A percentile compares a stretch with the other conserved stretches of the same genome.
Conservation (phyloP, 2,888 invertebrate genomes). For the Thymelicus acteon region DNA sequence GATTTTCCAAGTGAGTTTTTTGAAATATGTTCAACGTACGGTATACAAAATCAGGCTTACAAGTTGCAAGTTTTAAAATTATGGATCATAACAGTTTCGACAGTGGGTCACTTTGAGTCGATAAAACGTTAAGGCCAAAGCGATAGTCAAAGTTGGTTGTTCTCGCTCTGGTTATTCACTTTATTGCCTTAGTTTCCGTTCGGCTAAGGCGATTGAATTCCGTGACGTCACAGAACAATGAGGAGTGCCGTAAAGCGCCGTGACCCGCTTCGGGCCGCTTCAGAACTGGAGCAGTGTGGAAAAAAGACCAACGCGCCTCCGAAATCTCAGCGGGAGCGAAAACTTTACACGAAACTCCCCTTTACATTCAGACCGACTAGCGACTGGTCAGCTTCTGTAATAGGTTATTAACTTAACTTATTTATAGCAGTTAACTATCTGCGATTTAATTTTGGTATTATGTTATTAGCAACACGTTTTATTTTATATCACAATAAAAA, state of each 20-base stretch:
- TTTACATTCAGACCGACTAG: background rate
- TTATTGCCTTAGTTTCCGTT: constrained; percentile 20
- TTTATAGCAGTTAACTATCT: too few relatives aligned
- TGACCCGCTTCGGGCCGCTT: constrained; percentile 8
- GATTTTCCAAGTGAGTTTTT: too few relatives aligned
- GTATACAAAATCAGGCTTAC: too few relatives aligned
- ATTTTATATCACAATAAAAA: too few relatives aligned
- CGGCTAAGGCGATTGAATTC: constrained; percentile 18
- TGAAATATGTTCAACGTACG: too few relatives aligned
- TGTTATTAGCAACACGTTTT: too few relatives aligned
- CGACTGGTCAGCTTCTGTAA: background rate
- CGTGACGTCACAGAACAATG: constrained; percentile 30
- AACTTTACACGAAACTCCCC: constrained; percentile 8
- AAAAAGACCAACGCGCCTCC: constrained; percentile 5
- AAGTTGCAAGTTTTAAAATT: too few relatives aligned
- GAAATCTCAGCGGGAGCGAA: constrained; percentile 7
- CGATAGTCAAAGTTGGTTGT: constrained; percentile 1
- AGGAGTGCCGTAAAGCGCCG: constrained; percentile 11
- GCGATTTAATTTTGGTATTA: too few relatives aligned
- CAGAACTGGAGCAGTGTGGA: constrained; percentile 6
- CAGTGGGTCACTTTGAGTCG: background rate
- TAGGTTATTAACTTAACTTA: too few relatives aligned
- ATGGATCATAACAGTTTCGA: too few relatives aligned
- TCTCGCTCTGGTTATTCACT: constrained; percentile 13
- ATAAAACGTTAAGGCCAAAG: background rate